A percentile compares a stretch with the other conserved stretches of the same genome.
These are phyloP conservation scores for Sinohyriopsis cumingii DNA, from an alignment of 2,888 invertebrate genomes.

Conservation along the genomic window DNA sequence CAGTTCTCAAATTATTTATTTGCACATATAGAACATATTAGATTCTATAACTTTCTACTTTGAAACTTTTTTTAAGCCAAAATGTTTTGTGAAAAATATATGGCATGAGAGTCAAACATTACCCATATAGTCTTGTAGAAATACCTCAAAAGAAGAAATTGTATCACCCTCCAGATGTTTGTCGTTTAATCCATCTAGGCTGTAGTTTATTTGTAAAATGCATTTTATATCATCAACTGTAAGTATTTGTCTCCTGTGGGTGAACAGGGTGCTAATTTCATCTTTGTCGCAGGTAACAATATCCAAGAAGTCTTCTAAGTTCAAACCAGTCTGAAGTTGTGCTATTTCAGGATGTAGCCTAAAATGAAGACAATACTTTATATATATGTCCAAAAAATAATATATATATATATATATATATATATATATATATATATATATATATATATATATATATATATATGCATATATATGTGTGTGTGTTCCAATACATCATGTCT, in stretches of 20 bases:
- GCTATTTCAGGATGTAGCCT: constrained; percentile 7
- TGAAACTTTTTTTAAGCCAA: too few relatives aligned
- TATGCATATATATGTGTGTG: too few relatives aligned
- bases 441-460: too few relatives aligned
- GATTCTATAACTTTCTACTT: too few relatives aligned
- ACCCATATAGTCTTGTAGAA: constrained; percentile 9
- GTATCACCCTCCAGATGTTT: background rate
- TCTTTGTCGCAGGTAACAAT: background rate
- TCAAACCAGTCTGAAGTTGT: constrained; percentile 2
- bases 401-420: too few relatives aligned
- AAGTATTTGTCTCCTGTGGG: background rate
- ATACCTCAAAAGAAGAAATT: constrained; percentile 4
- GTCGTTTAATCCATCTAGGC: constrained; percentile 2
- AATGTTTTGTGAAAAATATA: too few relatives aligned
- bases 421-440: too few relatives aligned
- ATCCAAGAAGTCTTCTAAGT: background rate
- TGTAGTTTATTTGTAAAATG: background rate
- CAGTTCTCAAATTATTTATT: too few relatives aligned
- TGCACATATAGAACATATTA: too few relatives aligned
- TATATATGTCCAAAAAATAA: too few relatives aligned
- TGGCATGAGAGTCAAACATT: background rate
- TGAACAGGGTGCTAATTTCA: background rate
- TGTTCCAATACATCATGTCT: too few relatives aligned
- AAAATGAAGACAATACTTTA: background rate
- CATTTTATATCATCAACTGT: background rate